Conservation (phyloP, 2,113 vertebrate genomes). For the Microcebus tavaratra region DNA sequence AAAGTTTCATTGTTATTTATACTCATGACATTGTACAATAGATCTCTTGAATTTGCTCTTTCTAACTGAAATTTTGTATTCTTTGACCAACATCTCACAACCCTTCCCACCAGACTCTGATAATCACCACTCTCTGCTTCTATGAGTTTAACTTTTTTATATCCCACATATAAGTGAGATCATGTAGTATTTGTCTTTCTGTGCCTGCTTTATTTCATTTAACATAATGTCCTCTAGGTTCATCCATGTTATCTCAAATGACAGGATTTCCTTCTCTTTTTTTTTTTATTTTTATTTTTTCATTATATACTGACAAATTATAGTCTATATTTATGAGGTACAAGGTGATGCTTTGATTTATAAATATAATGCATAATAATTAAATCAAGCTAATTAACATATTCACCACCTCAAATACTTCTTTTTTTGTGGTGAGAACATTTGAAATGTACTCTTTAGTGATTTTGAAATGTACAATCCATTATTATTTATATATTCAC, state of each 20-base stretch:
- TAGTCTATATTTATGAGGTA: not conserved
- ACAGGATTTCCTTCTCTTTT: not conserved
- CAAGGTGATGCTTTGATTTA: not conserved
- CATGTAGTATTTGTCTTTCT: not conserved
- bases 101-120: fast-evolving
- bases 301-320: not conserved
- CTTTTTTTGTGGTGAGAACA: not conserved
- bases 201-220: not conserved
- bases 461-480: not conserved
- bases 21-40: not conserved
- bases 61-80: not conserved
- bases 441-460: not conserved
- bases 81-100: not conserved
- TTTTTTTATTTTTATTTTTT: not conserved
- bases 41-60: not conserved
- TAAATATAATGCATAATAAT: not conserved
- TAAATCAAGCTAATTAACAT: not conserved
- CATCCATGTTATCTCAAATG: not conserved
- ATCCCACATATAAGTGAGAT: not conserved
- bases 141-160: not conserved
- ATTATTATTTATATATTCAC: not conserved
- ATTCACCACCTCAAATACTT: not conserved
- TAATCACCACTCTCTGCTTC: not conserved
- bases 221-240: not conserved
- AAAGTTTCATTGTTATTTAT: not conserved